Base-by-base conservation (phyloP, 2,113 vertebrate species). In the Sprattus sprattus region DNA sequence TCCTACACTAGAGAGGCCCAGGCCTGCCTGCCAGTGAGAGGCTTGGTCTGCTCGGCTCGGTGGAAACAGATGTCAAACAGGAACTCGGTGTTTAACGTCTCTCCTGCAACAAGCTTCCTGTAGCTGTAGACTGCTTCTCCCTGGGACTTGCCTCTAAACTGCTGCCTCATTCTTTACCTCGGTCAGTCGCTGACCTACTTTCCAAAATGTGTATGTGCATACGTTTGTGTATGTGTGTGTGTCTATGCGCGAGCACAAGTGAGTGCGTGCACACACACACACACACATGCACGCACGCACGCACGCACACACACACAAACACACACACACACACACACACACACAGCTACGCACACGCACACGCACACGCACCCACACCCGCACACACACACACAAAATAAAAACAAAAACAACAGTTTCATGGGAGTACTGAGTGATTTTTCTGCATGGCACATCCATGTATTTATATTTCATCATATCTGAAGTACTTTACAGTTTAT, bases 121-220 rank as follows among this genome's bases (percentile, higher is more conserved):
- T 93, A 96, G 95, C 94, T 92, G 82, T 67, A 16, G 93, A 90
- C 86, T 44, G 90, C 93, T 92, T 92, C 89, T 83, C 49, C 86
- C 39, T 84, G 15, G 45, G 82, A 78, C 83, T 45, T 28, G 22
- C 83, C 90, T 88, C 88, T 92, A 96, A 97, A 96, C 91, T 96
- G 96, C 96, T 97, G 96, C 94, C 95, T 97, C 96, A 97, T 95
- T 91, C 94, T 95, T 94, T 86, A 67, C 6, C 87, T 90, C 90
- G 93, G 95, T 95, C 95, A 94, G 92, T 91, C 89, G 81, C 91
- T 96, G 95, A 95, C 95, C 96, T 96, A 95, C 94, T 96, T 97
- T 96, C 93, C 93, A 86, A 67, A 25, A 25, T 25, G 64, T 67
- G 64, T 7, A 32, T 44, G 71, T 78, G 28, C 20, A 4, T 78